phyloP scores from a whole-genome alignment of 2,888 invertebrate species.

The Coelogynopora nodosa region DNA sequence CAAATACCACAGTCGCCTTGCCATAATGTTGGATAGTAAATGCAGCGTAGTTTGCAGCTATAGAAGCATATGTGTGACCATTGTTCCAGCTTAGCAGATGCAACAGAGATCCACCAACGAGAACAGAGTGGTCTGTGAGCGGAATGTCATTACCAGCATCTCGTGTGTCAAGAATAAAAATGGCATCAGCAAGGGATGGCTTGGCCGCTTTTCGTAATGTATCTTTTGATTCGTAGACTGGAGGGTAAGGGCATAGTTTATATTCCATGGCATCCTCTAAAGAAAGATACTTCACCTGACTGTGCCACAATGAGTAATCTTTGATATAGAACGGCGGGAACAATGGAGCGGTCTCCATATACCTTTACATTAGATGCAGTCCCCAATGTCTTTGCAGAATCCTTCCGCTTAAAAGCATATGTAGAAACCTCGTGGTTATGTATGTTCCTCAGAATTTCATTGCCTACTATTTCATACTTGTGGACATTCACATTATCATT shows the following conservation, averaged over 20 bases:
- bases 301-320: slow-evolving; percentile 36
- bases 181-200: not conserved
- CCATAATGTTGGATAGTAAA: slow-evolving; percentile 14
- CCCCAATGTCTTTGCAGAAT: not conserved
- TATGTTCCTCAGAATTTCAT: slow-evolving; percentile 38
- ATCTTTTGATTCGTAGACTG: slow-evolving; percentile 38
- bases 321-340: slow-evolving; percentile 37
- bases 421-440: not conserved
- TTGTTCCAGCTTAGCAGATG: slow-evolving; percentile 47
- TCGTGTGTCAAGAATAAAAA: not conserved
- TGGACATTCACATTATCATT: slow-evolving; percentile 44
- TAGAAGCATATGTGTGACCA: slow-evolving; percentile 32
- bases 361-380: not conserved
- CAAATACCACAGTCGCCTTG: slow-evolving; percentile 18
- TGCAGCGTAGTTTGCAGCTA: not conserved
- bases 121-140: slow-evolving; percentile 43
- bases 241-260: slow-evolving; percentile 40
- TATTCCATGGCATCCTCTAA: slow-evolving; percentile 40
- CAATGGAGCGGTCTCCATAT: slow-evolving; percentile 41
- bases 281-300: slow-evolving; percentile 25
- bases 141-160: not conserved
- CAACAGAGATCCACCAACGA: slow-evolving; percentile 48
- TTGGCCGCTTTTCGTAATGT: not conserved
- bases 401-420: not conserved
- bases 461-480: slow-evolving; percentile 37